Base-by-base conservation (phyloP, 2,888 invertebrate genomes). In the Melipona beecheii region DNA sequence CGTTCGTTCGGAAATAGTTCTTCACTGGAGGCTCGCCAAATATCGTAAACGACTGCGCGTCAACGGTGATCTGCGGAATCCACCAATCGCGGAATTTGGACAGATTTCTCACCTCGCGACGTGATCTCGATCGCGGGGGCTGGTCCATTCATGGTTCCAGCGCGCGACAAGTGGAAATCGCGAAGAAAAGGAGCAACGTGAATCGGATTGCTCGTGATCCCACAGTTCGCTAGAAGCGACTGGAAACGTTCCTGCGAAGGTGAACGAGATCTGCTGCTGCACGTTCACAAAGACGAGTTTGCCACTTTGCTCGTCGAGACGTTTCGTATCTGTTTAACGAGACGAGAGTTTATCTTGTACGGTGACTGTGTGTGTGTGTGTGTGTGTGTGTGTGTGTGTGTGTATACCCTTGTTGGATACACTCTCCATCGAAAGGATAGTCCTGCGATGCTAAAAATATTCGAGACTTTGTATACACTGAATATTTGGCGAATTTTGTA, bases 231-330 rank as follows among this genome's bases (percentile, higher is more conserved):
- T 49, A 49, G 17, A 31, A 70, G 62, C 75, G 79, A 75, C 75
- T 83, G 81, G 81, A 88, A 27, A 81, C 49, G 66, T 65, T 78
- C 79, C 75, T 75, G 79, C 88, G 86, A 86, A 88, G 88, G 88
- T 88, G 88, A 88, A 81, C 88, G 77, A 83, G 88, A 88, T 88
- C 56, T 6, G 43, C 43, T 81, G 78, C 71, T 65, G 84, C 78
- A 62, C 81, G 78, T 21, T 21, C 49, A 60, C n/a, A 27, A 24
- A 49, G 60, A 72, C 69, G 31, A 36, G 69, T 36, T 21, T 66
- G n/a, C 13, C n/a, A 17, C 24, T 15, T 4, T 52, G 24, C n/a
- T 66, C 43, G n/a, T n/a, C 56, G 31, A n/a, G n/a, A 65, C 21
- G 15, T 31, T 43, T 21, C 21, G n/a, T 21, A 52, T 31, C 31